Conservation (phyloP, 2,797 vertebrate species). For the Anisognathus igniventris region DNA sequence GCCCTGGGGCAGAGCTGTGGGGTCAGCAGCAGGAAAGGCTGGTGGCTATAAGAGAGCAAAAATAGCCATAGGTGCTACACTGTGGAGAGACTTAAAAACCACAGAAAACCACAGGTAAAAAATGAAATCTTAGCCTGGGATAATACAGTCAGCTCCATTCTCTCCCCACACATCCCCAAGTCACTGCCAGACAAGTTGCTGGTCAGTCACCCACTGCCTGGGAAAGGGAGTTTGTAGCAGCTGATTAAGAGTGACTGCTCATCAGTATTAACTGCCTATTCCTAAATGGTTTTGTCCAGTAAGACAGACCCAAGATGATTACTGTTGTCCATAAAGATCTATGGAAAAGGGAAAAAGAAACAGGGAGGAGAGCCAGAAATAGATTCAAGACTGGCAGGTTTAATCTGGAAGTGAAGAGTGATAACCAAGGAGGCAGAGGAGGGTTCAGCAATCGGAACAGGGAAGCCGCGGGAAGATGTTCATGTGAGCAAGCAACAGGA, state of each 20-base stretch:
- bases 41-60: neutral
- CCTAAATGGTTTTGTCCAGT: neutral
- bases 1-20: neutral
- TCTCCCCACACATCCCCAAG: rapidly evolving
- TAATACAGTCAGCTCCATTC: neutral
- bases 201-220: neutral
- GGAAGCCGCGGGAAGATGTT: rapidly evolving
- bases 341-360: neutral
- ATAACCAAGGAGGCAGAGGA: neutral
- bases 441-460: neutral
- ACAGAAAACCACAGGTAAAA: neutral
- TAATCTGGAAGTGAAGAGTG: rapidly evolving
- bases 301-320: neutral
- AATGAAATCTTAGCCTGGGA: neutral
- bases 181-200: neutral
- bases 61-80: rapidly evolving
- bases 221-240: neutral
- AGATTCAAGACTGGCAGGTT: neutral
- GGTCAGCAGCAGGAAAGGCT: neutral
- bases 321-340: neutral
- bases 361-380: neutral
- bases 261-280: neutral
- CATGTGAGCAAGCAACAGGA: neutral
- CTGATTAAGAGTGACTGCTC: neutral
- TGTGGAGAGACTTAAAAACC: neutral